Evolutionary conservation across 2,888 invertebrate species (phyloP).

Genomic region (Nemotelus pantherinus): DNA sequence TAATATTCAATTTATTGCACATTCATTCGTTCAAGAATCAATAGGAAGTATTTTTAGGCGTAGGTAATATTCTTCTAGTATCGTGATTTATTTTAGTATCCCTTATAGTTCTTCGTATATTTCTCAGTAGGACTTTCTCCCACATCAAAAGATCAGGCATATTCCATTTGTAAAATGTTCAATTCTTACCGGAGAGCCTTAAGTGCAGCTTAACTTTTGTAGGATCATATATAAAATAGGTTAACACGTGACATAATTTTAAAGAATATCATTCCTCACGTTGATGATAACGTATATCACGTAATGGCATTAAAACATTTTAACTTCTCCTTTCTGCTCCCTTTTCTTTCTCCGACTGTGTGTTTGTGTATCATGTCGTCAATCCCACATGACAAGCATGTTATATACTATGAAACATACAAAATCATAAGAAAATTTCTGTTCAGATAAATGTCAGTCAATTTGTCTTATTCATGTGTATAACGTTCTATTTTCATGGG

Average conservation of each 20-base stretch:
- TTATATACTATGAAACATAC: no score
- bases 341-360: neutral
- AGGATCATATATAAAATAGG: constrained; percentile 3
- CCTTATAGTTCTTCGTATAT: no score
- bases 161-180: no score
- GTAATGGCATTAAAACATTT: neutral
- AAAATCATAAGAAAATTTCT: neutral
- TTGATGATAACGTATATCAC: constrained; percentile 8
- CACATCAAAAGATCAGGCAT: no score
- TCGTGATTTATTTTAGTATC: no score
- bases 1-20: no score
- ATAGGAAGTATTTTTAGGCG: no score
- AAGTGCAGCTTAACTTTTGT: neutral
- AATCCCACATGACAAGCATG: no score
- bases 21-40: no score
- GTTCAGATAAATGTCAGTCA: constrained; percentile 30
- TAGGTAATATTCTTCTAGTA: no score
- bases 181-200: neutral
- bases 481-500: constrained; percentile 2
- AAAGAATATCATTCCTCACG: constrained; percentile 17
- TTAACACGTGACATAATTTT: constrained; percentile 9
- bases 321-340: constrained; percentile 8
- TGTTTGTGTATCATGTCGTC: neutral
- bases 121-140: no score
- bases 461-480: constrained; percentile 21